phyloP scores from a whole-genome alignment of 1,140 invertebrate species.

The Diachasmimorpha longicaudata region DNA sequence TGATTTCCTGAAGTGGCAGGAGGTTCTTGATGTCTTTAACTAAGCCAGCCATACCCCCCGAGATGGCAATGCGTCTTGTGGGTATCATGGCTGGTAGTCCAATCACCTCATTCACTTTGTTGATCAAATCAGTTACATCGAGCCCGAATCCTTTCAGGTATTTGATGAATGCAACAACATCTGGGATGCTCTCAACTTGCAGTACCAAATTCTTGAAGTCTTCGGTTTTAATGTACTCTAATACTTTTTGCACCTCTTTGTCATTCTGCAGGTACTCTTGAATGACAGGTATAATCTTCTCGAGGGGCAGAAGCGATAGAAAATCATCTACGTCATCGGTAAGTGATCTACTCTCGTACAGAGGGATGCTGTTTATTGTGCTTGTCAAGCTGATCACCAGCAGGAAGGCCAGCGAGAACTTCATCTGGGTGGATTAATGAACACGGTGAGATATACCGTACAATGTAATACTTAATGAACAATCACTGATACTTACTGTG shows the following conservation, averaged over 20 bases:
- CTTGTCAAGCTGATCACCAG: conserved; percentile 18
- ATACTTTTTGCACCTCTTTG: conserved; percentile 28
- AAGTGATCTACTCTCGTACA: neutral
- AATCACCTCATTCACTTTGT: conserved; percentile 26
- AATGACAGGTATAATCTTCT: conserved; percentile 3
- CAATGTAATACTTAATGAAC: neutral
- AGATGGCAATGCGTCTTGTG: neutral
- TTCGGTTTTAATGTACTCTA: conserved; percentile 32
- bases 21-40: conserved; percentile 36
- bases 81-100: neutral
- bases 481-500: conserved; percentile 29
- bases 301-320: neutral
- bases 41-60: conserved; percentile 39
- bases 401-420: conserved; percentile 18
- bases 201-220: conserved; percentile 28
- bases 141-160: conserved; percentile 30
- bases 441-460: neutral
- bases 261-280: conserved; percentile 21
- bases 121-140: conserved; percentile 8
- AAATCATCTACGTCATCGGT: conserved; percentile 15
- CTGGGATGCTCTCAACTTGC: conserved; percentile 24
- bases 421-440: conserved; percentile 26
- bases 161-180: conserved; percentile 28
- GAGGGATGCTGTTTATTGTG: neutral
- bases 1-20: conserved; percentile 39